These are phyloP conservation scores for Romanomermis culicivorax DNA, from an alignment of 2,888 invertebrate genomes.

Conservation along the genomic window DNA sequence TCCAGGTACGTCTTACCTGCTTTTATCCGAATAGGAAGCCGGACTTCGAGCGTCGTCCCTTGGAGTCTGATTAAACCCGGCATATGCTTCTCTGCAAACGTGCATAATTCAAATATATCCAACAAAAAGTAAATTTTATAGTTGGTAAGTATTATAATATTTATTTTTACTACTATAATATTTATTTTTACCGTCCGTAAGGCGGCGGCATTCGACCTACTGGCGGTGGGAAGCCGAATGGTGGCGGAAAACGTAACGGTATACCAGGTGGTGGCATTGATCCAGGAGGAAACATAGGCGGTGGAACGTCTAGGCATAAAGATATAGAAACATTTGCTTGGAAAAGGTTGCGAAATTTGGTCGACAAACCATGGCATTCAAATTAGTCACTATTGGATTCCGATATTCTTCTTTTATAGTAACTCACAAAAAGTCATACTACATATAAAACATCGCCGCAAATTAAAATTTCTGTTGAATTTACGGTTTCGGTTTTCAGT, in stretches of 20 bases:
- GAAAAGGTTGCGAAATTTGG: too few species aligned
- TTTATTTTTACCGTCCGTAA: neutral
- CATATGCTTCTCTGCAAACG: neutral
- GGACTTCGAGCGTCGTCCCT: constrained; percentile 7
- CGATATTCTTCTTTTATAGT: too few species aligned
- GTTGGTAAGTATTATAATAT: neutral
- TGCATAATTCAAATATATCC: neutral
- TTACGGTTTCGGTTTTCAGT: too few species aligned
- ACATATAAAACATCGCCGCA: too few species aligned
- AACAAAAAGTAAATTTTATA: too few species aligned
- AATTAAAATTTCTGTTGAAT: too few species aligned
- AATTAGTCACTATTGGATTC: too few species aligned
- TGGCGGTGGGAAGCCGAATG: constrained; percentile 1
- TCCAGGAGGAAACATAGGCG: neutral
- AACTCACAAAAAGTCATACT: too few species aligned
- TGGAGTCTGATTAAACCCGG: constrained; percentile 15
- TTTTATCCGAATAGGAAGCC: constrained; percentile 10
- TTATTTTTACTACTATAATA: neutral
- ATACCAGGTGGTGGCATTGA: neutral
- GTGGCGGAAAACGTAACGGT: constrained; percentile 10
- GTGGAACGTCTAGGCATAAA: neutral
- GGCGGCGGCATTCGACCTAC: neutral
- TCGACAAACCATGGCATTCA: too few species aligned
- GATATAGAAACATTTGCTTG: neutral
- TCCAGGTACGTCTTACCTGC: too few species aligned